phyloP scores from a whole-genome alignment of 2,113 vertebrate genomes.

The Egretta garzetta region DNA sequence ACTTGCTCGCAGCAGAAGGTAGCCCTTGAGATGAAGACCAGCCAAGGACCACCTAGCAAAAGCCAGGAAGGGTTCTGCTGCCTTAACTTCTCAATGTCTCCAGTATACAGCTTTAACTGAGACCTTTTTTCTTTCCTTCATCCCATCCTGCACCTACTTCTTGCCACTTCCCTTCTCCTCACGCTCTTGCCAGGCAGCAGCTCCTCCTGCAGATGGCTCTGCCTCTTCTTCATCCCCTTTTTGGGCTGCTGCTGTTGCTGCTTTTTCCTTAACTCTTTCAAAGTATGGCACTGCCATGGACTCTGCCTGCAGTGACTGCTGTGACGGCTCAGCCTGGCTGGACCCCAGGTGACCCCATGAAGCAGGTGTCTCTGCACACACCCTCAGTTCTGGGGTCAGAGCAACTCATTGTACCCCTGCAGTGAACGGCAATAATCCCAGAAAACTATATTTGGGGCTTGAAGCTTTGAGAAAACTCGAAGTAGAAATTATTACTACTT shows the following conservation, averaged over 20 bases:
- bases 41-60: neutral
- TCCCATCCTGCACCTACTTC: neutral
- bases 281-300: accelerated
- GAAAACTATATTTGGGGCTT: no score
- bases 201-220: neutral
- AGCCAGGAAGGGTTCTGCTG: neutral
- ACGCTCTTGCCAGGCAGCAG: neutral
- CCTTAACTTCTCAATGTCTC: neutral
- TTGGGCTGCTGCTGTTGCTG: neutral
- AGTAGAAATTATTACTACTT: neutral
- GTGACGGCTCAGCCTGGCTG: accelerated
- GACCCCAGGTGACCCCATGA: neutral
- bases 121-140: neutral
- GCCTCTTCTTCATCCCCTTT: neutral
- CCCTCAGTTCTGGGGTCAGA: neutral
- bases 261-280: neutral
- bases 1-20: neutral
- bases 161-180: neutral
- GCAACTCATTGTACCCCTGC: neutral
- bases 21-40: neutral
- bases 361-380: neutral
- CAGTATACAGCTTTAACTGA: neutral
- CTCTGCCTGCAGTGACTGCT: neutral
- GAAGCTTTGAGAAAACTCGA: neutral
- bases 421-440: neutral